Conservation (phyloP, 1,140 invertebrate genomes). For the Drosophila kurseongensis region DNA sequence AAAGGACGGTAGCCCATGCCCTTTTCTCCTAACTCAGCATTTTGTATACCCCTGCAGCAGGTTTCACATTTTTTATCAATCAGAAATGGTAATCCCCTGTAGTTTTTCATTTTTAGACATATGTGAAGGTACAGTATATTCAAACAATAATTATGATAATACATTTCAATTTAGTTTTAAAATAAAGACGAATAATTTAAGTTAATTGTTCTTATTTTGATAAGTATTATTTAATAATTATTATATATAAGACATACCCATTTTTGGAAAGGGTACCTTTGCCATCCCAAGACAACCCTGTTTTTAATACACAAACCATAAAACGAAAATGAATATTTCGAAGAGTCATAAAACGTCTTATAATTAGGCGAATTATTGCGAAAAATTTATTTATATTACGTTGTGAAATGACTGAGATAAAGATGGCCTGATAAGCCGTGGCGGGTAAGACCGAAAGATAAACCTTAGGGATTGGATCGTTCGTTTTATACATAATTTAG, state of each 20-base stretch:
- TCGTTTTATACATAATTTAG: constrained; percentile 62
- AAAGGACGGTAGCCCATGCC: constrained; percentile 18
- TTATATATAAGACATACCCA: background rate
- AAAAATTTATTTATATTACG: constrained; percentile 48
- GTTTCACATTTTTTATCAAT: background rate
- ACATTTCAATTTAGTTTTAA: too few species aligned
- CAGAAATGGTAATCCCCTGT: background rate
- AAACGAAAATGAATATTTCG: constrained; percentile 51
- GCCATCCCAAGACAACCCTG: background rate
- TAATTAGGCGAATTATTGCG: constrained; percentile 67
- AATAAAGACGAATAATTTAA: too few species aligned
- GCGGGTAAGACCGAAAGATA: constrained; percentile 21
- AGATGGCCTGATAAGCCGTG: constrained; percentile 28
- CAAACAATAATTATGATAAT: too few species aligned
- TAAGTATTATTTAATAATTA: too few species aligned
- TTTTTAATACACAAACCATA: constrained; percentile 10
- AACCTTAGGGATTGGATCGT: constrained; percentile 39
- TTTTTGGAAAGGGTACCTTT: constrained; percentile 1
- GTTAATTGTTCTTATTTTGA: too few species aligned
- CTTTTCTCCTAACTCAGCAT: background rate
- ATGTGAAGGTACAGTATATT: too few species aligned
- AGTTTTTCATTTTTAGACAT: too few species aligned
- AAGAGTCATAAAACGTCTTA: constrained; percentile 53
- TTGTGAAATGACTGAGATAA: constrained; percentile 50
- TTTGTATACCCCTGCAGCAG: background rate